phyloP scores from a whole-genome alignment of 1,140 invertebrate species.

The Saccostrea glomerata region DNA sequence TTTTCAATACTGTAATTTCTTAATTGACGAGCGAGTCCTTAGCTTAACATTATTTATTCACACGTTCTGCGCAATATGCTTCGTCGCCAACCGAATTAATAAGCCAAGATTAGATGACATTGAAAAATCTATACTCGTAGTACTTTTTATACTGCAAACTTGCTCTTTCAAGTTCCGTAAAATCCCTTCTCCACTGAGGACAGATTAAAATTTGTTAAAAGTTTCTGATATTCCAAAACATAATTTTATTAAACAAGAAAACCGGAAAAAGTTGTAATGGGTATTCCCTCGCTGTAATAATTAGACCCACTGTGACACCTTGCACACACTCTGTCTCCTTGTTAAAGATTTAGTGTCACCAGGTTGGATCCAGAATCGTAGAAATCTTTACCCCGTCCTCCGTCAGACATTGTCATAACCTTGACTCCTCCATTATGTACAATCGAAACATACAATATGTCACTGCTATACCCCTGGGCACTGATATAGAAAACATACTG shows the following conservation, averaged over 20 bases:
- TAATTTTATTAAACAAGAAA: neutral
- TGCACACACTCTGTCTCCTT: neutral
- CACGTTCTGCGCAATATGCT: no score
- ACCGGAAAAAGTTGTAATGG: constrained; percentile 21
- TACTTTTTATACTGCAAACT: no score
- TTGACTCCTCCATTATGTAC: neutral
- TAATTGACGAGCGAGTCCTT: no score
- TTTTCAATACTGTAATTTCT: no score
- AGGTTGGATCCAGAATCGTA: constrained; percentile 4
- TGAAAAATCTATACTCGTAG: no score
- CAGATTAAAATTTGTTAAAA: no score
- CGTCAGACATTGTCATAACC: constrained; percentile 12
- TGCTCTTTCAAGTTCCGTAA: no score
- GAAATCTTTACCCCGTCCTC: constrained; percentile 19
- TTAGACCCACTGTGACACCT: neutral
- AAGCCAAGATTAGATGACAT: no score
- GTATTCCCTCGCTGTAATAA: constrained; percentile 13
- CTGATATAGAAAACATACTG: constrained; percentile 5
- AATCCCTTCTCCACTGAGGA: no score
- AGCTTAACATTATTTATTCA: no score
- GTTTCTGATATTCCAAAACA: no score
- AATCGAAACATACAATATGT: neutral
- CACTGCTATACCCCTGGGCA: neutral
- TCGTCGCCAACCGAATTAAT: no score
- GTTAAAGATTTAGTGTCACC: neutral